Percentiles rank a stretch among this genome's conserved stretches.
phyloP scores from a whole-genome alignment of 2,113 vertebrate genomes.

The Rhagologus leucostigma region DNA sequence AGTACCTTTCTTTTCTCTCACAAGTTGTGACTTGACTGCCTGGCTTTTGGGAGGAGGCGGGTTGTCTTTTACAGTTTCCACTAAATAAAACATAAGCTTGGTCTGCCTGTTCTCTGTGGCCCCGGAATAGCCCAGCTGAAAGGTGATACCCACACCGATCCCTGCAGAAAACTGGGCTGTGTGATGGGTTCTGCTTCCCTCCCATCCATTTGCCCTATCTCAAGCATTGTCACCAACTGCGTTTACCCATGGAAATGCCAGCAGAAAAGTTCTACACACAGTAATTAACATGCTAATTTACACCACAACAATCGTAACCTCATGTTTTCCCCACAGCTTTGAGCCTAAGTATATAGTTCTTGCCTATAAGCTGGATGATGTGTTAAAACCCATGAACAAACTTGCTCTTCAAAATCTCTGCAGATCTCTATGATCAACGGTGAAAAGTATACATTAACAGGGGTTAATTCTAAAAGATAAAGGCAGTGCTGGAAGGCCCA shows the following conservation, averaged over 20 bases:
- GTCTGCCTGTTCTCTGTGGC: neutral
- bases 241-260: accelerated
- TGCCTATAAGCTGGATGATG: accelerated
- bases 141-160: neutral
- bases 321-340: neutral
- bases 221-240: neutral
- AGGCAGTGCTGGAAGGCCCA: neutral
- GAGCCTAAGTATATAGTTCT: accelerated
- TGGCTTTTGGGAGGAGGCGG: neutral
- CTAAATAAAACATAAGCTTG: neutral
- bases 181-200: neutral
- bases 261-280: neutral
- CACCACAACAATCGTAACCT: neutral
- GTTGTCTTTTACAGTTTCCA: neutral
- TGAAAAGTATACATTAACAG: neutral
- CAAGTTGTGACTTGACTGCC: neutral
- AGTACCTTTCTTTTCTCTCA: neutral
- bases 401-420: neutral
- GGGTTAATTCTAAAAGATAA: neutral
- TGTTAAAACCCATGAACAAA: neutral
- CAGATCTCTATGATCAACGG: accelerated
- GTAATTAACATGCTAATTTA: neutral
- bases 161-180: neutral
- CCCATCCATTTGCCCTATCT: neutral
- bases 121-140: neutral